Evolutionary conservation across 2,797 vertebrate species (phyloP).

Genomic region (Sebastolobus alascanus): DNA sequence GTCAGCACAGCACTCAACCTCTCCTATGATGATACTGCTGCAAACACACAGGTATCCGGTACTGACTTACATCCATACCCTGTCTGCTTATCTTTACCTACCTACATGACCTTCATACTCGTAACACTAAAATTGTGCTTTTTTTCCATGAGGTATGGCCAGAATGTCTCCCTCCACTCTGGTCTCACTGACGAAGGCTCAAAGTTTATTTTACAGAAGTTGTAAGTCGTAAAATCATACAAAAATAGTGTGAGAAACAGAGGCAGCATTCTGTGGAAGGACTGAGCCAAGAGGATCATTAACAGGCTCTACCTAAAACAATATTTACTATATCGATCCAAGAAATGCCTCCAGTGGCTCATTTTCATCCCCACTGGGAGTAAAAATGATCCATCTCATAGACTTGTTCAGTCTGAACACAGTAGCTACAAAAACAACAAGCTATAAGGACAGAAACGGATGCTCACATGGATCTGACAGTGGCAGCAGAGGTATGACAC

Average conservation of each 20-base stretch:
- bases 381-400: not conserved
- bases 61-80: not conserved
- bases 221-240: not conserved
- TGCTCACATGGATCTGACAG: not conserved
- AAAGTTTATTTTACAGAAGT: not conserved
- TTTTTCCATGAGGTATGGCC: not conserved
- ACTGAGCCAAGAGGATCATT: not conserved
- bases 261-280: not conserved
- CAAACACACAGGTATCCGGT: constrained; percentile 12
- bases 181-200: not conserved
- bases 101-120: not conserved
- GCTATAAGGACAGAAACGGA: constrained; percentile 10
- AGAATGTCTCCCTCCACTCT: not conserved
- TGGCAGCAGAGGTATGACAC: not conserved
- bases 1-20: constrained; percentile 51
- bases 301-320: not conserved
- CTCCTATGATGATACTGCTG: not conserved
- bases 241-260: not conserved
- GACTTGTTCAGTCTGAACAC: not conserved
- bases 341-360: not conserved
- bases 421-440: constrained; percentile 1
- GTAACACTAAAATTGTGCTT: not conserved
- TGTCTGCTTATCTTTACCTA: not conserved
- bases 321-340: not conserved
- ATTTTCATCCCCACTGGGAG: not conserved